phyloP scores from a whole-genome alignment of 2,888 invertebrate genomes.

The Aplocera efformata region DNA sequence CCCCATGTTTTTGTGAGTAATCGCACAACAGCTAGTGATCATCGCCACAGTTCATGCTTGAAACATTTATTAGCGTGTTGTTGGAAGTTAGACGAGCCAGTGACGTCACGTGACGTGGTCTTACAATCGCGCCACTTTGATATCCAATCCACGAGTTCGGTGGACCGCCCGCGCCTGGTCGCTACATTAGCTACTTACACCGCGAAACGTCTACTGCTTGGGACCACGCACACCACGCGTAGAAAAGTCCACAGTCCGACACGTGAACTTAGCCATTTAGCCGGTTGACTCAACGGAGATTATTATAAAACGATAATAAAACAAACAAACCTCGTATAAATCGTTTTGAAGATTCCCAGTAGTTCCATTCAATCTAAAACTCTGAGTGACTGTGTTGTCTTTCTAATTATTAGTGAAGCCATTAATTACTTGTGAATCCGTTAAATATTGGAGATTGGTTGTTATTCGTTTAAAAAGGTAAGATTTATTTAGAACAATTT shows the following conservation, averaged over 20 bases:
- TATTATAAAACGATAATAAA: slow-evolving; percentile 10
- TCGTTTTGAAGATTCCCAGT: too few species aligned
- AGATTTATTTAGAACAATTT: too few species aligned
- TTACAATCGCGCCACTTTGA: slow-evolving; percentile 65
- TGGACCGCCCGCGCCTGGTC: slow-evolving; percentile 4
- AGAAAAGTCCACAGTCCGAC: slow-evolving; percentile 48
- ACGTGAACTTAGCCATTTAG: slow-evolving; percentile 43
- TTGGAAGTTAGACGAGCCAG: slow-evolving; percentile 11
- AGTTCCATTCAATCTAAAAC: too few species aligned
- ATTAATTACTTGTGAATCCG: too few species aligned
- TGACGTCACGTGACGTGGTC: slow-evolving; percentile 60
- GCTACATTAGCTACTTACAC: slow-evolving; percentile 19
- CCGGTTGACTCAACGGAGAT: slow-evolving; percentile 22
- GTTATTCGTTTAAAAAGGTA: too few species aligned
- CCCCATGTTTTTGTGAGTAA: too few species aligned
- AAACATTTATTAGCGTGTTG: slow-evolving; percentile 9
- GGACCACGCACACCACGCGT: slow-evolving; percentile 29
- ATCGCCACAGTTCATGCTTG: too few species aligned
- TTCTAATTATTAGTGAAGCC: too few species aligned
- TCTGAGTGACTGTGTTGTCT: too few species aligned
- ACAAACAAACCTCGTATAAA: neutral
- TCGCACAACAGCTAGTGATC: too few species aligned
- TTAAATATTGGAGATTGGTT: too few species aligned
- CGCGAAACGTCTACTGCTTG: slow-evolving; percentile 31
- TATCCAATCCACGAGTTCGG: slow-evolving; percentile 57